Base-by-base conservation (phyloP, 2,113 vertebrate species). In the Pterocles burchelli region DNA sequence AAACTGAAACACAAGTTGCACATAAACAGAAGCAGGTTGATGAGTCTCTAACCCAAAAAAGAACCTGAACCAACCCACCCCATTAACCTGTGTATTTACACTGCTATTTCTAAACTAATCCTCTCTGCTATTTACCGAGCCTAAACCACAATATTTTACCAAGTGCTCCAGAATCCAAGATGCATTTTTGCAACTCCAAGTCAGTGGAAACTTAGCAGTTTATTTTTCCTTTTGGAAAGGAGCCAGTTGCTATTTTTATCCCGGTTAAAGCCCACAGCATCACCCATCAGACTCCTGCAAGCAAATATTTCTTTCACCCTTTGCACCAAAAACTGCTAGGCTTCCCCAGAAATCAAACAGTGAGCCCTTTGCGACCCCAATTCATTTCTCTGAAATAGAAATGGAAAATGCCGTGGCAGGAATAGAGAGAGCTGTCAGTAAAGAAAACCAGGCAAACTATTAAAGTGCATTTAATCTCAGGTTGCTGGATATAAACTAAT, bases 61-160 rank as follows among this genome's bases (percentile, higher is more conserved):
- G 95, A 81, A 86, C 85, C 90, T 17, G 61, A 74, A 89, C 52
- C 90, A 93, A 93, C 57, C 85, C 86, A 75, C 48, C 61, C 83
- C 73, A 43, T 86, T 78, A 96, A 91, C 57, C 72, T 46, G 72
- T 57, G 41, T 78, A 89, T 94, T 96, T 95, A 96, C 38, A 0
- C n/a, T 92, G 83, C 92, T 95, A 65, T 96, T 96, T 96, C 95
- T 89, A 96, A 96, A 55, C 90, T 92, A 93, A 96, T 92, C 83
- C 88, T 88, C 68, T 51, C 83, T 90, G 79, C 88, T 96, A 74
- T 96, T 95, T 96, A 94, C 93, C 0, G 1, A 95, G 82, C 88
- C 72, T 38, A 83, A 96, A 96, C 92, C 96, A 96, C 96, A 97
- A 61, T 81, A 92, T 97, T 96, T 96, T 96, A 96, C 95, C 90